Conservation (phyloP, 2,797 vertebrate species). For the Bufotes viridis region DNA sequence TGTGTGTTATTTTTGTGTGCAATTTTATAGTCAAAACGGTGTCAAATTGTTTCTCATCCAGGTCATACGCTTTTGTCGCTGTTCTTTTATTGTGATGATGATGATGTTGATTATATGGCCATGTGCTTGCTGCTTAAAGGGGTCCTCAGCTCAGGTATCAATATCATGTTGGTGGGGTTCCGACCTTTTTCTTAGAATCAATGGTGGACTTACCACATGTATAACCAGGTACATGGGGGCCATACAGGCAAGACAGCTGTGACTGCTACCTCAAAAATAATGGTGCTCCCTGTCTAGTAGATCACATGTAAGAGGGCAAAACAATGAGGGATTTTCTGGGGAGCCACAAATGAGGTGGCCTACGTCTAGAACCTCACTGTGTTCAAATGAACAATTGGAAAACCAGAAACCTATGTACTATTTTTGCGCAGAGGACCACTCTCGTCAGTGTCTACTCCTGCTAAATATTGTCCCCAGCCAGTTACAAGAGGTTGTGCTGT, state of each 20-base stretch:
- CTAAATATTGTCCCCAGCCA: too few species aligned
- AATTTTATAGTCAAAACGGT: slow-evolving; percentile 61
- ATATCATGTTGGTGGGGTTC: too few species aligned
- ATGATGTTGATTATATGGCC: slow-evolving; percentile 32
- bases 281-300: background rate
- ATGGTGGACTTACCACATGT: background rate
- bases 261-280: background rate
- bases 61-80: slow-evolving; percentile 42
- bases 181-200: background rate
- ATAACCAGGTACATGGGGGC: background rate
- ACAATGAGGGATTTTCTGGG: background rate
- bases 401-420: background rate
- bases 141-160: too few species aligned
- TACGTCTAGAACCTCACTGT: background rate
- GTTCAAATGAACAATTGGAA: background rate
- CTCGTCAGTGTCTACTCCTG: too few species aligned
- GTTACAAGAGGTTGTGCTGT: too few species aligned
- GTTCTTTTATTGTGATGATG: slow-evolving; percentile 26
- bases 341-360: background rate
- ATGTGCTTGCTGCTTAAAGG: background rate
- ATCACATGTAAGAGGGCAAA: background rate
- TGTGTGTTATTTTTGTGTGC: slow-evolving; percentile 54
- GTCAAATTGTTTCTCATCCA: slow-evolving; percentile 59
- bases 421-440: background rate
- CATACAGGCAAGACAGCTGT: background rate